Percentiles rank a stretch among this genome's conserved stretches.
phyloP scores from a whole-genome alignment of 2,888 invertebrate genomes.

The Lasioglossum marginatum region DNA sequence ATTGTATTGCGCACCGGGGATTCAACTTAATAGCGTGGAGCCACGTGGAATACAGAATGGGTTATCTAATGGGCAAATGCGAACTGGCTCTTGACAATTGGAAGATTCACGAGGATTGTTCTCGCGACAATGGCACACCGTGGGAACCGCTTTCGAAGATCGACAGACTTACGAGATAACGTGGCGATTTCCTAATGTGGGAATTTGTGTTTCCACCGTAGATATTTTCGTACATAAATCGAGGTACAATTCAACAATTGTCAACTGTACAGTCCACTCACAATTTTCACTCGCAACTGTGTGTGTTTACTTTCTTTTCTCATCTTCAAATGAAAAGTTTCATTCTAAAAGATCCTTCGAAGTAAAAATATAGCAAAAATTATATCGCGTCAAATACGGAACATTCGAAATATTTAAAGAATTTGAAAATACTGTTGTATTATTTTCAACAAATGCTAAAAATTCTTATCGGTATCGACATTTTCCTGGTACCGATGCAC shows the following conservation, averaged over 20 bases:
- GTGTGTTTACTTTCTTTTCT: not conserved
- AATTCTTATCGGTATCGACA: not conserved
- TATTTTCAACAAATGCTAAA: not conserved
- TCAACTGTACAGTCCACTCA: not conserved
- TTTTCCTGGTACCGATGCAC: not conserved
- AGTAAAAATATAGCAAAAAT: not conserved
- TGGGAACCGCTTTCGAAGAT: slow-evolving; percentile 54
- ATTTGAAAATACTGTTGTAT: not conserved
- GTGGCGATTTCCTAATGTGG: slow-evolving; percentile 48
- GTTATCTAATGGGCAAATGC: slow-evolving; percentile 58
- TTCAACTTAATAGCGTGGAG: not conserved
- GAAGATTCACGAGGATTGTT: slow-evolving; percentile 56
- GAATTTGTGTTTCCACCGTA: slow-evolving; percentile 36
- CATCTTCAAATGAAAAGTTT: too few species aligned
- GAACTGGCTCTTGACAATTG: slow-evolving; percentile 60
- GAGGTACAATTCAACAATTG: slow-evolving; percentile 19
- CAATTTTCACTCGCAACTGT: not conserved
- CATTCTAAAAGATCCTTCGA: not conserved
- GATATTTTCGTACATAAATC: slow-evolving; percentile 11
- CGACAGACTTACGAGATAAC: slow-evolving; percentile 50
- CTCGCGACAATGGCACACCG: slow-evolving; percentile 36
- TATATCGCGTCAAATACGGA: not conserved
- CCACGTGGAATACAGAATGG: slow-evolving; percentile 23
- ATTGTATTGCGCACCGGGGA: not conserved
- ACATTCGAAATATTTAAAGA: too few species aligned